Conservation (phyloP, 2,888 invertebrate species). For the Eudasyphora cyanicolor region DNA sequence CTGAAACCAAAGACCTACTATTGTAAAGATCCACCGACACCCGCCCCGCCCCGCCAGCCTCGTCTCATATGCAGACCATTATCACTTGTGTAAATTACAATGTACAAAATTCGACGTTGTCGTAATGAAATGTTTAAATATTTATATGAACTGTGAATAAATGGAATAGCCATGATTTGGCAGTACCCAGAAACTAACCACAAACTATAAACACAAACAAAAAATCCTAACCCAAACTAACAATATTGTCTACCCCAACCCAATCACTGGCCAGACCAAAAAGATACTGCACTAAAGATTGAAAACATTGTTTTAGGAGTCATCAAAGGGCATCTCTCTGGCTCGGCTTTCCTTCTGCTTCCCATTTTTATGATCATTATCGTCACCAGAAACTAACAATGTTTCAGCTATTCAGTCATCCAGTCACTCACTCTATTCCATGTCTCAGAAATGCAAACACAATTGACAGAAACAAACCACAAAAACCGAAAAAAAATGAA, state of each 20-base stretch:
- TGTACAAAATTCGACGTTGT: background rate
- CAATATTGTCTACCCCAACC: background rate
- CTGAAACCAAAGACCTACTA: background rate
- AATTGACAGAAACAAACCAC: conserved; percentile 1
- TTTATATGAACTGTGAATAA: conserved; percentile 31
- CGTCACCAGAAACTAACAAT: background rate
- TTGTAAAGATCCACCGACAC: background rate
- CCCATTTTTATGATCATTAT: background rate
- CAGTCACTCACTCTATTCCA: too few relatives aligned
- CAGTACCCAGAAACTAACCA: background rate
- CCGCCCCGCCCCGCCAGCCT: too few relatives aligned
- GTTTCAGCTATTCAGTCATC: background rate
- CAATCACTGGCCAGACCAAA: background rate
- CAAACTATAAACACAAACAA: background rate
- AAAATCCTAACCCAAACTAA: background rate
- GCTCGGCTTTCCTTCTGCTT: background rate
- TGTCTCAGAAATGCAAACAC: background rate
- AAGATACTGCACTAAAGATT: conserved; percentile 11
- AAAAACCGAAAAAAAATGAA: conserved; percentile 15
- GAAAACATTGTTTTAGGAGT: conserved; percentile 21
- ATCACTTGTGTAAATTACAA: conserved; percentile 20
- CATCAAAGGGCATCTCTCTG: conserved; percentile 11
- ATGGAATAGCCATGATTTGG: conserved; percentile 1
- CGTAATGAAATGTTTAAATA: conserved; percentile 24
- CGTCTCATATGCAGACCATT: background rate